Evolutionary conservation across 1,140 invertebrate species (phyloP).

Genomic region (honey bee (Apis mellifera)): DNA sequence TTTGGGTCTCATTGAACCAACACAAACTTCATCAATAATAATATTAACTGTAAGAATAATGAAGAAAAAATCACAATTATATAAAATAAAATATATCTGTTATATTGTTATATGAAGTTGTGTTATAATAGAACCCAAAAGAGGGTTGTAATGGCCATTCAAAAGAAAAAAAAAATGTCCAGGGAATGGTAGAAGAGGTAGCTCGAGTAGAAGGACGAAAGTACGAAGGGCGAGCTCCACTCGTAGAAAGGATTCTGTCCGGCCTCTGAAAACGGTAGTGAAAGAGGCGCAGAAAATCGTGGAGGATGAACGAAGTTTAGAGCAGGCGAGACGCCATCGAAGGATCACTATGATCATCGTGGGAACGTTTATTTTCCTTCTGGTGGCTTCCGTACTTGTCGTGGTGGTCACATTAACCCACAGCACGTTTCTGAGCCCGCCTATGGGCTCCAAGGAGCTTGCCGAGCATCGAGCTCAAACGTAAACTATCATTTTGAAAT

Average conservation of each 20-base stretch:
- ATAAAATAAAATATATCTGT: too few species aligned
- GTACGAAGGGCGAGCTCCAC: conserved; percentile 61
- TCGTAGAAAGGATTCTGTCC: conserved; percentile 74
- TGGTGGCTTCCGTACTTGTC: conserved; percentile 85
- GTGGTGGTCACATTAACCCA: conserved; percentile 88
- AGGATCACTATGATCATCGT: conserved; percentile 85
- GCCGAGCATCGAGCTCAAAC: conserved; percentile 70
- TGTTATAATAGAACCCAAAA: background rate
- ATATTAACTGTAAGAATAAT: too few species aligned
- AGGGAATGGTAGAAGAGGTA: conserved; percentile 76
- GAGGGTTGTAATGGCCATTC: background rate
- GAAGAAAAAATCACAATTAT: too few species aligned
- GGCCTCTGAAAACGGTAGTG: conserved; percentile 77
- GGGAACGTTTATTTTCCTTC: conserved; percentile 86
- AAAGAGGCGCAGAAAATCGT: conserved; percentile 69
- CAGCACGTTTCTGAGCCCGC: conserved; percentile 80
- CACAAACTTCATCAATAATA: too few species aligned
- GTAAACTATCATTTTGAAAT: conserved; percentile 62
- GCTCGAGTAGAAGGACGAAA: conserved; percentile 67
- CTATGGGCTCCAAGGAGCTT: conserved; percentile 69
- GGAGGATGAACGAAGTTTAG: conserved; percentile 69
- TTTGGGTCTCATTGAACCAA: too few species aligned
- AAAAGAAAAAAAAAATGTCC: conserved; percentile 45
- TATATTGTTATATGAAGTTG: too few species aligned
- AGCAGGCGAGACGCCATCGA: conserved; percentile 83